Base-by-base conservation (phyloP, 2,888 invertebrate species). In the Artemia sinica region DNA sequence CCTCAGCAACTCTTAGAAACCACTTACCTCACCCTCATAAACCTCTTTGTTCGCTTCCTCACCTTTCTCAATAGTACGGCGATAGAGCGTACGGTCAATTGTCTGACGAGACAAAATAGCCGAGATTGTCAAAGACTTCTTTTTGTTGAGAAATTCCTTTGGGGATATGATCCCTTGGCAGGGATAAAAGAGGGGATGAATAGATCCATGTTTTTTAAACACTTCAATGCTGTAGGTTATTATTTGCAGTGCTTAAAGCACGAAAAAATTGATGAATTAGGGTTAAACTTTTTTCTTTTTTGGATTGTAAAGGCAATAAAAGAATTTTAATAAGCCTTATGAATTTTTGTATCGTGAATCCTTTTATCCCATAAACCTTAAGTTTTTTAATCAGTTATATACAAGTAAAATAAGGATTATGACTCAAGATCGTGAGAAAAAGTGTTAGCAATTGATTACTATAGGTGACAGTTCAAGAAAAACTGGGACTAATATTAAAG, bases 111-210 rank as follows among this genome's bases (percentile, higher is more conserved):
- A 58, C 63, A 58, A 58, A 58, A 58, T 58, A 58, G 63, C 63
- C 63, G 28, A 28, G 63, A 28, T 18, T 58, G n/a, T 58, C 63
- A 58, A 58, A 58, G 63, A 58, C 14, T 58, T 58, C 28, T 28
- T 58, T 58, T 28, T 58, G 14, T 58, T 58, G 63, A 18, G 14
- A 28, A 10, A 58, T 18, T 58, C 28, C 63, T 28, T 58, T n/a
- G n/a, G 63, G 63, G 63, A 58, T 58, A 58, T 58, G 63, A 58
- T 58, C 63, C 63, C 63, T 28, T 2, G 63, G 63, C 63, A 58
- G 63, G 63, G 11, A 58, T 58, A 58, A 58, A 58, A 58, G 63
- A 28, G n/a, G 63, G 63, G 28, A 58, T 58, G 63, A 58, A 18
- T 58, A 28, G 28, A 58, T 58, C 28, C 63, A 58, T 58, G 11